Conservation (phyloP, 2,888 invertebrate species). For the Epinotia ramella region DNA sequence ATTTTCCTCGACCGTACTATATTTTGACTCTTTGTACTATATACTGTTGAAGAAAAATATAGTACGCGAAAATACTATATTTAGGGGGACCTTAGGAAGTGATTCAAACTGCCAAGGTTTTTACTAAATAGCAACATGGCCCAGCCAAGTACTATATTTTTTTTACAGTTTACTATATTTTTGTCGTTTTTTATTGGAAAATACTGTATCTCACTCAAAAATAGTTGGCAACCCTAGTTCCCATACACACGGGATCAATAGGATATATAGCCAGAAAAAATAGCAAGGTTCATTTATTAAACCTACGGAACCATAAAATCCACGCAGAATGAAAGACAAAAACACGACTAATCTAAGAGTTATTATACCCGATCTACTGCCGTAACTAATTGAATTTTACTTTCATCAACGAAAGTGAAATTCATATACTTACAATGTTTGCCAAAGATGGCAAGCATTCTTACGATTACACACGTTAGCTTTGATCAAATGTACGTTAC, state of each 20-base stretch:
- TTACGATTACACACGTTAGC: not conserved
- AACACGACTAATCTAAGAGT: conserved; percentile 22
- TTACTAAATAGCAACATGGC: too few relatives aligned
- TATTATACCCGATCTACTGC: conserved; percentile 39
- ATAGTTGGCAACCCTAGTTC: too few relatives aligned
- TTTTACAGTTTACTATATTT: too few relatives aligned
- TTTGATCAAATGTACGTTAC: not conserved
- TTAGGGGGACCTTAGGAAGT: too few relatives aligned
- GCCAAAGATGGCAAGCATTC: conserved; percentile 17
- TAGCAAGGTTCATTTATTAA: not conserved
- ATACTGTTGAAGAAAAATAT: too few relatives aligned
- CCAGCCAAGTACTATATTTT: too few relatives aligned
- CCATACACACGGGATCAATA: not conserved
- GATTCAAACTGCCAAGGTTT: too few relatives aligned
- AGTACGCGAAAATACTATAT: too few relatives aligned
- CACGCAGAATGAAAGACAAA: conserved; percentile 18
- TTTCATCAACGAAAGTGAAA: conserved; percentile 58
- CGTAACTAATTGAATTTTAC: conserved; percentile 49
- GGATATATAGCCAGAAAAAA: not conserved
- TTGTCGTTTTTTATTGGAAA: too few relatives aligned
- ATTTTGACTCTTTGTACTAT: too few relatives aligned
- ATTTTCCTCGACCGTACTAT: too few relatives aligned
- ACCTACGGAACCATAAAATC: conserved; percentile 10
- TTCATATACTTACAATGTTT: conserved; percentile 16
- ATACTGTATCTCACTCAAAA: too few relatives aligned